Percentiles rank a stretch among this genome's conserved stretches.
These are phyloP conservation scores for Myopa testacea DNA, from an alignment of 2,888 invertebrate species.

Conservation along the genomic window DNA sequence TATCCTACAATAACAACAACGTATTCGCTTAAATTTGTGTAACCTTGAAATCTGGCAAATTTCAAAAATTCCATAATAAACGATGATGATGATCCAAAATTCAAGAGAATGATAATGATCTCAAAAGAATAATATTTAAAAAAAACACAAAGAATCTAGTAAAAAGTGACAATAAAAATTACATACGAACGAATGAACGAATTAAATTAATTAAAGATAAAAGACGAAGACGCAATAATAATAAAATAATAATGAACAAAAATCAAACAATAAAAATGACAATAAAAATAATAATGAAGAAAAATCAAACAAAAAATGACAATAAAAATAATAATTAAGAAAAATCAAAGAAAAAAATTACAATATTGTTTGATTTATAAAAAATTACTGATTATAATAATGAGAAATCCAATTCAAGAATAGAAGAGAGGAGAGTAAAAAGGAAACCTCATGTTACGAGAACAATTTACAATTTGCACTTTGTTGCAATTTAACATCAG, in stretches of 20 bases:
- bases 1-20: neutral
- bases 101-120: neutral
- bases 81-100: neutral
- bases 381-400: no score
- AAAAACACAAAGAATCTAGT: neutral
- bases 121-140: neutral
- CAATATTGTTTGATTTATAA: no score
- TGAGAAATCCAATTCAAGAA: no score
- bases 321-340: no score
- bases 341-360: no score
- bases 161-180: neutral
- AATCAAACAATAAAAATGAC: neutral
- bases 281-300: neutral
- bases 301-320: no score
- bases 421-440: no score
- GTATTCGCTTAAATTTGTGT: neutral
- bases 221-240: neutral
- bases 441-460: no score
- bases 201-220: no score
- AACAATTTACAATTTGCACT: no score
- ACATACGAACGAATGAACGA: neutral
- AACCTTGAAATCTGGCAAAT: neutral
- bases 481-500: no score
- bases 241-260: neutral
- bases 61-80: neutral